Evolutionary conservation across 2,888 invertebrate species (phyloP).

Genomic region (Andricus quercusramuli): DNA sequence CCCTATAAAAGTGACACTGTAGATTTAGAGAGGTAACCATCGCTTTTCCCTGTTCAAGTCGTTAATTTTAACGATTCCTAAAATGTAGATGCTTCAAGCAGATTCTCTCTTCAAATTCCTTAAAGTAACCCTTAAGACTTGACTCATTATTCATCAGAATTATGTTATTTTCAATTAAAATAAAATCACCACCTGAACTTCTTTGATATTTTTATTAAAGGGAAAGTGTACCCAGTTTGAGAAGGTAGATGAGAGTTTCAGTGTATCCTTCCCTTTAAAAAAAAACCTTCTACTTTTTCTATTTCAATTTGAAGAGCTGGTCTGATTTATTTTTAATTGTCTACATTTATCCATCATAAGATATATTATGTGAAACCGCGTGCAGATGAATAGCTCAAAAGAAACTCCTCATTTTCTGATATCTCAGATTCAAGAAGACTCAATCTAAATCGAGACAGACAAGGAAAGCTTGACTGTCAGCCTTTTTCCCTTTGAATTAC

Average conservation of each 20-base stretch:
- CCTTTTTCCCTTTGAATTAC: slow-evolving; percentile 14
- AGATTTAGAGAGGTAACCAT: not conserved
- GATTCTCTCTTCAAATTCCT: not conserved
- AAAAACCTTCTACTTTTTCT: too few relatives aligned
- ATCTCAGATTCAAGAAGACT: not conserved
- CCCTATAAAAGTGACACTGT: not conserved
- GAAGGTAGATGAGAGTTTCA: not conserved
- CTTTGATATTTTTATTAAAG: not conserved
- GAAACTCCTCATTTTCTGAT: not conserved
- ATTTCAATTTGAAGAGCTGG: not conserved
- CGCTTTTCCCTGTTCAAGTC: not conserved
- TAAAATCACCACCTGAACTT: not conserved
- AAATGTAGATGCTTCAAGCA: not conserved
- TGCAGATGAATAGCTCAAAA: not conserved
- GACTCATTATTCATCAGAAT: not conserved
- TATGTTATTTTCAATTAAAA: too few relatives aligned
- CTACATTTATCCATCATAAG: not conserved
- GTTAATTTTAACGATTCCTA: not conserved
- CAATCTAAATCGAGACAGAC: not conserved
- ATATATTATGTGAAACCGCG: not conserved
- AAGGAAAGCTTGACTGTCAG: not conserved
- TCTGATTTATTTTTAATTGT: not conserved
- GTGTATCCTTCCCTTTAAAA: too few relatives aligned
- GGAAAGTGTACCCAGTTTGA: not conserved
- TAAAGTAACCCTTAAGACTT: not conserved